Evolutionary conservation across 1,140 invertebrate species (phyloP), one percentile per base, ranked within the genome.

Genomic region (Neodiprion lecontei): DNA sequence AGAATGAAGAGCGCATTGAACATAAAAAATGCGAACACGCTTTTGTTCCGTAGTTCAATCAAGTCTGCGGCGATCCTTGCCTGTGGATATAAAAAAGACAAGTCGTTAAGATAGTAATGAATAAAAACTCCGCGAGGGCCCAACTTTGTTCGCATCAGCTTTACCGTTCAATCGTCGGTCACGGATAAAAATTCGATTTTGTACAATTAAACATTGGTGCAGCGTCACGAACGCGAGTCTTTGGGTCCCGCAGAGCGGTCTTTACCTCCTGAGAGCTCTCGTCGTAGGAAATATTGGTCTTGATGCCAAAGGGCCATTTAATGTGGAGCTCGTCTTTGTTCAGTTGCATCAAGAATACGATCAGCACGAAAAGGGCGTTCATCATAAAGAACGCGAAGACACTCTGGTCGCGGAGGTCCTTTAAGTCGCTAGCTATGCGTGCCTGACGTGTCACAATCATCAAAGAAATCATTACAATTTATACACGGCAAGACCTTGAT

Each of bases 1-100:
- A 99, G 93, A 86, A 99, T 96, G 92, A 99, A 99, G 83, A 99
- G 94, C 88, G 97, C 96, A 92, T 99, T 99, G 91, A 98, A 95
- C 96, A 99, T 99, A 91, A 99, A 96, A 94, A 99, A 99, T 82
- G 96, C 96, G 89, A 99, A 98, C 75, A 98, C 96, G 80, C 96
- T 95, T 89, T 98, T 98, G 92, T 98, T 99, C 81, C 97, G 92
- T 81, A 99, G 92, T 83, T 97, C 96, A 85, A 95, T 94, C 86
- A 99, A 91, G 88, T 98, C 97, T 80, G 90, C 89, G 83, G 95
- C 95, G 81, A 98, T 95, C 82, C 95, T 92, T 85, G 93, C 94
- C 94, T 98, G 92, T 89, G 91, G 67, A 71, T 79, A 78, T 75
- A 78, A 77, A 79, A 72, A 80, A 78, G 72, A 67, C 65, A 81